Base-by-base conservation (phyloP, 1,140 invertebrate genomes). In the Pteromalus puparum region DNA sequence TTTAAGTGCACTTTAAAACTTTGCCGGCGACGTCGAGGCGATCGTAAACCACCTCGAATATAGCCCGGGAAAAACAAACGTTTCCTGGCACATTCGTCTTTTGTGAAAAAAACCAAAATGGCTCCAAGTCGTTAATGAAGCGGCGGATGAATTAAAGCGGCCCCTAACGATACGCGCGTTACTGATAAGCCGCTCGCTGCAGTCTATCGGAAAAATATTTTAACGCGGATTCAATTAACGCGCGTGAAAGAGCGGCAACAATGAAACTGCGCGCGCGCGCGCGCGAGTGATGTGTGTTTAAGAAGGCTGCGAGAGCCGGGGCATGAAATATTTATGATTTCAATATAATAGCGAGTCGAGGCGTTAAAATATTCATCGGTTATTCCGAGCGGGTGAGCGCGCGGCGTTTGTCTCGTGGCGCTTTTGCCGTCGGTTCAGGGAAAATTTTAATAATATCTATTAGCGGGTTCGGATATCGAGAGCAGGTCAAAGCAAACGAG, bases 1-100 rank as follows among this genome's bases (percentile, higher is more conserved):
- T 87, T 87, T 83, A 87, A 87, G 84, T 83, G 84, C 86, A 87
- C 86, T 87, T 87, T 83, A 84, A 87, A 87, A 87, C 86, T 87
- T 87, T 87, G 86, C 84, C 85, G 84, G 77, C 79, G 84, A 82
- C 81, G 81, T 84, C 86, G 80, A 82, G 83, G 82, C 65, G 70
- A 65, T 38, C 81, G 86, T 84, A 87, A 87, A 87, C 30, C 26
- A 70, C 13, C 67, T 28, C 28, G 53, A 61, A 61, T 61, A 61
- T n/a, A 61, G 67, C 15, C 21, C 24, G 26, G 24, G 67, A 70
- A 70, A 70, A 70, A 70, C 67, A 70, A 70, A 70, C 67, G 24
- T 13, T 30, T 4, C 5, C 9, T 26, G 21, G 67, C 24, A 26
- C 67, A 30, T 30, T 26, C 67, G 9, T 70, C 67, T 70, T 70